These are phyloP conservation scores for Pseudomyrmex concolor DNA, from an alignment of 1,140 invertebrate species.

Conservation along the genomic window DNA sequence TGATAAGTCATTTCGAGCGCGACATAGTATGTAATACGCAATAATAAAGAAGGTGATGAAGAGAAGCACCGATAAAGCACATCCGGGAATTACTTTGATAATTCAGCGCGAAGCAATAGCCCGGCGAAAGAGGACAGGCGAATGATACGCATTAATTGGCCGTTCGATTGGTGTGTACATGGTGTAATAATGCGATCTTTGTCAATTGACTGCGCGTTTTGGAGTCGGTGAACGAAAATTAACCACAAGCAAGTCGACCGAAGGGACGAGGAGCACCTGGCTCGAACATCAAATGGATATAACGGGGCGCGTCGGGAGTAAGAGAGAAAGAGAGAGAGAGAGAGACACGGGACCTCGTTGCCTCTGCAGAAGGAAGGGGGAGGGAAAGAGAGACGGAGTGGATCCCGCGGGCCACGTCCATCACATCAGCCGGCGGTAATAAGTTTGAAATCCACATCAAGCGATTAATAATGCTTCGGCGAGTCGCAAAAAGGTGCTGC, in stretches of 20 bases:
- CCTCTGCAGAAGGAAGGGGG: neutral
- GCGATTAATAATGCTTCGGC: constrained; percentile 81
- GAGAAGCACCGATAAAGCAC: constrained; percentile 21
- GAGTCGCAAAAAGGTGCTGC: constrained; percentile 79
- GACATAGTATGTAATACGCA: neutral
- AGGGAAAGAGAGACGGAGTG: constrained; percentile 49
- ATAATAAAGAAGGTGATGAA: neutral
- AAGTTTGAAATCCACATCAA: constrained; percentile 82
- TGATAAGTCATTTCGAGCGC: neutral
- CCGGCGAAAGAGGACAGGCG: constrained; percentile 38
- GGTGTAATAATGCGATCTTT: constrained; percentile 58
- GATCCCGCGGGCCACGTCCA: constrained; percentile 71
- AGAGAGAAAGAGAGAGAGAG: constrained; percentile 21
- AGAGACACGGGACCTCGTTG: neutral
- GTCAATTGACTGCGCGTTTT: constrained; percentile 59
- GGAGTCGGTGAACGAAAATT: constrained; percentile 49
- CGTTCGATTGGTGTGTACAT: constrained; percentile 36
- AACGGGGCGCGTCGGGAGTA: constrained; percentile 27
- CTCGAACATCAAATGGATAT: constrained; percentile 75
- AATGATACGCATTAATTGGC: constrained; percentile 57
- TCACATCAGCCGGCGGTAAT: constrained; percentile 78
- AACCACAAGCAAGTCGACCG: constrained; percentile 56
- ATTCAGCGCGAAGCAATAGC: constrained; percentile 52
- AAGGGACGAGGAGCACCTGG: constrained; percentile 71
- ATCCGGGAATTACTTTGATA: constrained; percentile 46